Conservation (phyloP, 2,113 vertebrate genomes). For the Varanus salvator region DNA sequence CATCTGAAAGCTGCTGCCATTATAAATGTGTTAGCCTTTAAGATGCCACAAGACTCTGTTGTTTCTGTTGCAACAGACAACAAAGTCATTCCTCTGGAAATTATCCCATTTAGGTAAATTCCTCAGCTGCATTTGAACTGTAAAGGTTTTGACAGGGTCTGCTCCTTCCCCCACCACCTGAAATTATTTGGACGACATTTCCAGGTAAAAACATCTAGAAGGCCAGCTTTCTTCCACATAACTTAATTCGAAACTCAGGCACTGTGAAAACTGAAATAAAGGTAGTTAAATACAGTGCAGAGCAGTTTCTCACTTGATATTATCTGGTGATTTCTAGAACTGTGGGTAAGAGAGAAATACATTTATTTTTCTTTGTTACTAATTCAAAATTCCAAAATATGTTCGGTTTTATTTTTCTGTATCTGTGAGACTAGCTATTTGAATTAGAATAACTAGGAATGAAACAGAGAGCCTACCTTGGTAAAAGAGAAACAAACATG, state of each 20-base stretch:
- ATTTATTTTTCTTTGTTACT: neutral
- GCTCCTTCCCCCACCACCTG: neutral
- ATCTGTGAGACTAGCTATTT: neutral
- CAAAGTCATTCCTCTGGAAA: neutral
- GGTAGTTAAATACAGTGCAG: neutral
- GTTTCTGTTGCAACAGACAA: neutral
- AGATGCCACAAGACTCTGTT: neutral
- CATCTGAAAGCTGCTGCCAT: neutral
- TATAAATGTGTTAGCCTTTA: neutral
- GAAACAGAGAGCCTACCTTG: neutral
- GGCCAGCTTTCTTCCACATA: too few species aligned
- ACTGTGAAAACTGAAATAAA: neutral
- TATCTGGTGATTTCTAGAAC: neutral
- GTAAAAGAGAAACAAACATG: neutral
- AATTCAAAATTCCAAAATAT: neutral
- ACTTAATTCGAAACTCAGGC: neutral
- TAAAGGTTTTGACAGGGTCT: neutral
- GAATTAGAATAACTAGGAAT: neutral
- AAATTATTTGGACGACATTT: neutral
- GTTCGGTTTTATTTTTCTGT: neutral
- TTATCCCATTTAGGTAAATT: neutral
- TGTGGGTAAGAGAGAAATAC: neutral
- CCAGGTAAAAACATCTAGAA: neutral
- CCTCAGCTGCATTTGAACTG: neutral
- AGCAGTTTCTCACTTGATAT: neutral